Conservation (phyloP, 2,113 vertebrate genomes). For the Hippocampus barbouri region DNA sequence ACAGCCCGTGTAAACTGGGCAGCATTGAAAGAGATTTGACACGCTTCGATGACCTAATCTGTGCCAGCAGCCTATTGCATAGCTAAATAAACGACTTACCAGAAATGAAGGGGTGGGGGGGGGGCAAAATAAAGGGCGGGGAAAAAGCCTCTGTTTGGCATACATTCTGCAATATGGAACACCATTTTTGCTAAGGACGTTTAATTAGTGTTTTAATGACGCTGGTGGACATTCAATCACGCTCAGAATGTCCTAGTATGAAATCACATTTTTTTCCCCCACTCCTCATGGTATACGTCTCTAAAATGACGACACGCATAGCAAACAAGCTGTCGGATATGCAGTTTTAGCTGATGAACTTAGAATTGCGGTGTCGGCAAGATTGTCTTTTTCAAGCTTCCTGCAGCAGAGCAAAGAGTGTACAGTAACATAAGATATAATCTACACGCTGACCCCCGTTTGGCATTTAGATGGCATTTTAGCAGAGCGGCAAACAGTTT, state of each 20-base stretch:
- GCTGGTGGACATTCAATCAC: neutral
- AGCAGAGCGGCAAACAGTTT: constrained; percentile 58
- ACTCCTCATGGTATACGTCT: neutral
- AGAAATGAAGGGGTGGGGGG: neutral
- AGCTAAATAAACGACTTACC: constrained; percentile 26
- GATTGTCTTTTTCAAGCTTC: constrained; percentile 45
- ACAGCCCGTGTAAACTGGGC: constrained; percentile 25
- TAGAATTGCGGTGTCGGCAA: constrained; percentile 27
- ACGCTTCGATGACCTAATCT: constrained; percentile 9
- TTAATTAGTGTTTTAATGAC: neutral
- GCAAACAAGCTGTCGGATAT: neutral
- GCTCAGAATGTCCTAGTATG: neutral
- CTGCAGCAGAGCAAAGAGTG: constrained; percentile 34
- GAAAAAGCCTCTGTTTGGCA: neutral
- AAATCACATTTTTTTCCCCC: neutral
- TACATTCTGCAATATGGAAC: neutral
- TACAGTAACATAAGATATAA: constrained; percentile 41
- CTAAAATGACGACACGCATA: constrained; percentile 30
- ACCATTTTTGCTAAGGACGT: neutral
- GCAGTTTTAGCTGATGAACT: constrained; percentile 25
- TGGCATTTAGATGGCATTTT: constrained; percentile 71
- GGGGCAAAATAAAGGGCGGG: neutral
- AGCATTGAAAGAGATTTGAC: constrained; percentile 8
- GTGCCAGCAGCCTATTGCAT: constrained; percentile 6
- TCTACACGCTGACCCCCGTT: constrained; percentile 39